These are phyloP conservation scores for Halocynthia aurantium DNA, from an alignment of 23 tunicate species.

Conservation along the genomic window DNA sequence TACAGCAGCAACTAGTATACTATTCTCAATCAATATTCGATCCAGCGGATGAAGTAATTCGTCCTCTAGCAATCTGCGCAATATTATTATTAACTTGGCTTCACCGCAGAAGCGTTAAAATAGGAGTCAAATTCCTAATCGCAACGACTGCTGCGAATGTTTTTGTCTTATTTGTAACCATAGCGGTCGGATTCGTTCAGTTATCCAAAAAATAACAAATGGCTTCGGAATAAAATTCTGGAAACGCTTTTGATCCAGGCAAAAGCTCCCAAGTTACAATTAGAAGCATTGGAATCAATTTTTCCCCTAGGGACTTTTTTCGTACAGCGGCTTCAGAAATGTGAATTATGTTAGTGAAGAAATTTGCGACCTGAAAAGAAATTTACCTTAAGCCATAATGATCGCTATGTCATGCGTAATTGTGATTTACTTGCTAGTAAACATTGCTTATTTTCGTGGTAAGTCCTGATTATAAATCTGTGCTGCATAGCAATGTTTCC, in stretches of 20 bases:
- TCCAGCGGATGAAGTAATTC: background rate
- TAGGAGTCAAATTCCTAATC: no score
- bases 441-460: constrained; percentile 40
- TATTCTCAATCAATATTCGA: background rate
- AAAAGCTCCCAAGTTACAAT: background rate
- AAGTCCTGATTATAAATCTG: background rate
- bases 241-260: constrained; percentile 17
- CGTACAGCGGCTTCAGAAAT: constrained; percentile 25
- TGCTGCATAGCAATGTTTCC: no score
- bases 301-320: constrained; percentile 20
- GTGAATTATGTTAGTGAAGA: constrained; percentile 24
- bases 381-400: constrained; percentile 21
- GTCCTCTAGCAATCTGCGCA: no score
- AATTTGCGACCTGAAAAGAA: constrained; percentile 9
- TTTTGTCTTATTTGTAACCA: background rate
- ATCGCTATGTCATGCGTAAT: constrained; percentile 19
- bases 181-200: background rate
- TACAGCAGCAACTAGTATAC: background rate
- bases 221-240: constrained; percentile 1
- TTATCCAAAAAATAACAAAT: background rate
- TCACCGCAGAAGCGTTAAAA: no score
- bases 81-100: no score
- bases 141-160: background rate
- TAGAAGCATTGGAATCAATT: constrained; percentile 17
- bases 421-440: constrained; percentile 20